phyloP scores from a whole-genome alignment of 1,140 invertebrate species.

The Pararge aegeria region DNA sequence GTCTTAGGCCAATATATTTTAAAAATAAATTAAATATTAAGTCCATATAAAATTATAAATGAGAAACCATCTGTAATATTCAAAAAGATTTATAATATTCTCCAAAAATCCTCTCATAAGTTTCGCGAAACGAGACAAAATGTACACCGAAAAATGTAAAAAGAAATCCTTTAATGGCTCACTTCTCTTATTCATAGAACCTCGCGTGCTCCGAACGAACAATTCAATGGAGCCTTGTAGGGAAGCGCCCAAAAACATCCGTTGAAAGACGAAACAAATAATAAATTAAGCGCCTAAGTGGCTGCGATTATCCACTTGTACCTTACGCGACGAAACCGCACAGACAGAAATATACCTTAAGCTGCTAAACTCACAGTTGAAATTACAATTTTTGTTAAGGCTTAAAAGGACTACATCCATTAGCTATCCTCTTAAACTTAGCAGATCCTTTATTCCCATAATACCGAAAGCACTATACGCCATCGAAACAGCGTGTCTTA shows the following conservation, averaged over 20 bases:
- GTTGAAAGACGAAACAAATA: conserved; percentile 43
- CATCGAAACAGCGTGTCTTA: conserved; percentile 37
- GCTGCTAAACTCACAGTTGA: conserved; percentile 4
- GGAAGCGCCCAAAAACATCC: conserved; percentile 33
- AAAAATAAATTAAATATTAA: no score
- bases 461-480: conserved; percentile 33
- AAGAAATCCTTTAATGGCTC: conserved; percentile 10
- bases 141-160: conserved; percentile 4
- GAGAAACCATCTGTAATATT: no score
- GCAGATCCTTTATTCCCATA: conserved; percentile 40
- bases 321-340: conserved; percentile 8
- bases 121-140: neutral
- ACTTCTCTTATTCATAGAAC: conserved; percentile 12
- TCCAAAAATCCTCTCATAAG: neutral
- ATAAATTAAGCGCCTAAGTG: conserved; percentile 43
- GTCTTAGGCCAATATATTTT: no score
- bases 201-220: conserved; percentile 23
- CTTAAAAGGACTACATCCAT: conserved; percentile 32
- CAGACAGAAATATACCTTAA: conserved; percentile 12
- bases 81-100: neutral
- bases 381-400: conserved; percentile 6
- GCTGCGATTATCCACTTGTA: conserved; percentile 37
- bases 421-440: conserved; percentile 37
- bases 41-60: no score
- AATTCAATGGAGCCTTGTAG: conserved; percentile 19